Base-by-base conservation (phyloP, 2,797 vertebrate species). In the Gadopsis marmoratus region DNA sequence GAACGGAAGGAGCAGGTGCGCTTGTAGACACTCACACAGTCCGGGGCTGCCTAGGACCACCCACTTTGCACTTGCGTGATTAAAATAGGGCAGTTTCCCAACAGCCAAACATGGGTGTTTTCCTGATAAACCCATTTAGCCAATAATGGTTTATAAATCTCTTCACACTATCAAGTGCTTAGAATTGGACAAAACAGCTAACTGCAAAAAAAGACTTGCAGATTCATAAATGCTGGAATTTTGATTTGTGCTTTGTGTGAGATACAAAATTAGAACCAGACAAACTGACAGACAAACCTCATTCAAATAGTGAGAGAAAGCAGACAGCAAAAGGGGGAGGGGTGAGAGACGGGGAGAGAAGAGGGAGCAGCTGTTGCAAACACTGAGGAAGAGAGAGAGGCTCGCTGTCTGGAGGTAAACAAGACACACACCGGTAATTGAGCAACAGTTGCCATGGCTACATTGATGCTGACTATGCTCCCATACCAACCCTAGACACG, bases 341-440 rank as follows among this genome's bases (percentile, higher is more conserved):
- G 63, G 11, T 43, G 76, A 74, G 31, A 77, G 56, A 64, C 2
- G 35, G 53, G 60, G 70, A 72, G 74, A 7, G 35, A 26, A 14
- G 74, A 84, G 76, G 53, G 72, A 87, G 87, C 79, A 91, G 85
- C 84, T 90, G 87, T 31, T 81, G 47, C 71, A 78, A 72, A 89
- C 71, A 71, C 29, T 37, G 23, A 78, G 65, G 63, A 60, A 51
- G 67, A 72, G 69, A 71, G 64, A 64, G 31, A 71, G 66, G 43
- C 67, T 67, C 3, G 7, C 33, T 71, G 65, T 71, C 62, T 61
- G 68, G 54, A 82, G 66, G 83, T 88, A 88, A 91, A 88, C 87
- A 92, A 82, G 66, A 71, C 33, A 71, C 74, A 82, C 79, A 67
- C 67, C 23, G 60, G 74, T 91, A 81, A 91, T 89, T 76, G 83